phyloP scores from a whole-genome alignment of 1,140 invertebrate species.

The Musca domestica region DNA sequence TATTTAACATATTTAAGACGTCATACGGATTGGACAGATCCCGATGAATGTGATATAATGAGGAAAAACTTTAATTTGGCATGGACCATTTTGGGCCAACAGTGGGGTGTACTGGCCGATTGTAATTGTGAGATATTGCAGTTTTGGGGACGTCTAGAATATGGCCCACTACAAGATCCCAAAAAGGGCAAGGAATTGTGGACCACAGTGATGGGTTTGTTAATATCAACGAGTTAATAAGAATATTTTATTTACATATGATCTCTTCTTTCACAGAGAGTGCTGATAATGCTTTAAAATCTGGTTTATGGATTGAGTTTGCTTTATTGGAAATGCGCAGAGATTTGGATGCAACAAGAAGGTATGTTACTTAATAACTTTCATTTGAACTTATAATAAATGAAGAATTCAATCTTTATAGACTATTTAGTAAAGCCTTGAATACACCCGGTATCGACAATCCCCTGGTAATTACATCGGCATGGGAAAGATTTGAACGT shows the following conservation, averaged over 20 bases:
- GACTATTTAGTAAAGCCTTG: conserved; percentile 32
- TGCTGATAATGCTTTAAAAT: conserved; percentile 37
- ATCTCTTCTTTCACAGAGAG: conserved; percentile 17
- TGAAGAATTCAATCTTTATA: conserved; percentile 28
- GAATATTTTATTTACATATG: no score
- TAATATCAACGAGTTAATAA: background rate
- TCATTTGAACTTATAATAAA: conserved; percentile 28
- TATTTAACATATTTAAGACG: conserved; percentile 52
- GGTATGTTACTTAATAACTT: conserved; percentile 17
- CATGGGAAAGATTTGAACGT: conserved; percentile 33
- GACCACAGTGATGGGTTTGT: conserved; percentile 42
- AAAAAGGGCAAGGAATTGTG: conserved; percentile 35
- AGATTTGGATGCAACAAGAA: conserved; percentile 28
- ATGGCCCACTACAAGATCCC: conserved; percentile 31
- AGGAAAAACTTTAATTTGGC: conserved; percentile 34
- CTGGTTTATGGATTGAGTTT: conserved; percentile 34
- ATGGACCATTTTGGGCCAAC: conserved; percentile 41
- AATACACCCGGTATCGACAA: conserved; percentile 29
- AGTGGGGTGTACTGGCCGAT: conserved; percentile 45
- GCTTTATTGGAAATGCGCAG: conserved; percentile 25
- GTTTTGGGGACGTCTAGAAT: conserved; percentile 48
- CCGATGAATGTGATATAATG: conserved; percentile 29
- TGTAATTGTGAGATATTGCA: conserved; percentile 45
- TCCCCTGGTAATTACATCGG: conserved; percentile 24
- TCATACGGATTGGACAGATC: conserved; percentile 25